phyloP scores from a whole-genome alignment of 2,113 vertebrate genomes.

The Scopus umbretta region DNA sequence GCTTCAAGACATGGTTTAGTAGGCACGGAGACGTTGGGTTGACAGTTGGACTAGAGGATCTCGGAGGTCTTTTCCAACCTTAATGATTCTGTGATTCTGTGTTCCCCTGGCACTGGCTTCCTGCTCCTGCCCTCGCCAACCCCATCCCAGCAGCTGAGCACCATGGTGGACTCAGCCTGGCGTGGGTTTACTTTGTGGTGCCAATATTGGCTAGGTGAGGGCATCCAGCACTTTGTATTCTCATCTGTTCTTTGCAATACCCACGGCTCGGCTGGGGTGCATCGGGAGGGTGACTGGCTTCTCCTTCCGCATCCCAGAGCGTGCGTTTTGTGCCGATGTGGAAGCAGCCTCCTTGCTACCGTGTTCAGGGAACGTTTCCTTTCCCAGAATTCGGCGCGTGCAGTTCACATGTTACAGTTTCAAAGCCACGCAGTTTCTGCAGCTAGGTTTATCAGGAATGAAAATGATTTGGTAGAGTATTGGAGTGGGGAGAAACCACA shows the following conservation, averaged over 20 bases:
- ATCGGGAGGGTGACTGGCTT: not conserved
- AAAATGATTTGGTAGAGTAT: not conserved
- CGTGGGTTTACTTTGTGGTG: not conserved
- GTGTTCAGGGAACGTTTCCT: rapidly evolving
- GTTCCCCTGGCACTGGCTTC: not conserved
- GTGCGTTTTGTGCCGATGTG: not conserved
- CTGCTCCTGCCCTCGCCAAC: not conserved
- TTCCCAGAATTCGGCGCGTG: not conserved
- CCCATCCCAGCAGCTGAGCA: not conserved
- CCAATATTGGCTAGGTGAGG: not conserved
- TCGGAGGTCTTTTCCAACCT: no score
- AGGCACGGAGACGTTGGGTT: no score
- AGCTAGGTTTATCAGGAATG: not conserved
- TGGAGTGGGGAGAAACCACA: not conserved
- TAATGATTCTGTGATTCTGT: no score
- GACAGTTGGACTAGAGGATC: no score
- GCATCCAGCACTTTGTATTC: not conserved
- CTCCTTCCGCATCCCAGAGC: not conserved
- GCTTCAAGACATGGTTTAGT: no score
- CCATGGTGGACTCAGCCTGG: not conserved
- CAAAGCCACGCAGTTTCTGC: not conserved
- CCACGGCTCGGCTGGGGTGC: not conserved
- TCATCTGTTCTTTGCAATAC: not conserved
- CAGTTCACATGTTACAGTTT: rapidly evolving
- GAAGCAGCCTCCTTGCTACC: not conserved